A percentile compares a stretch with the other conserved stretches of the same genome.
These are phyloP conservation scores for Thamnophis elegans DNA, from an alignment of 2,797 vertebrate genomes.

Conservation along the genomic window DNA sequence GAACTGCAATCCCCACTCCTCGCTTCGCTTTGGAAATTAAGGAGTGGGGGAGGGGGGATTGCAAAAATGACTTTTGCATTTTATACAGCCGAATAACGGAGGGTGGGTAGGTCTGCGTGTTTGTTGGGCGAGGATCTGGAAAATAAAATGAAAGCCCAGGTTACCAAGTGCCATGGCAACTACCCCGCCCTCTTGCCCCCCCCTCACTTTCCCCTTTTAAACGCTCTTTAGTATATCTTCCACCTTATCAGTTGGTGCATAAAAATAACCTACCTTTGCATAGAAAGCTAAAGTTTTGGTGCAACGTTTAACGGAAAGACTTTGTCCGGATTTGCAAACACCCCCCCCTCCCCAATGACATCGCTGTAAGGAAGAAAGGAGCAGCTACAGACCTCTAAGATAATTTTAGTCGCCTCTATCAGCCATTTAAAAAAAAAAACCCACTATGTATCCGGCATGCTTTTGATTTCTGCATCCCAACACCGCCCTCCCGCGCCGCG, in stretches of 20 bases:
- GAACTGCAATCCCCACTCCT: neutral
- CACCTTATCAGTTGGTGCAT: neutral
- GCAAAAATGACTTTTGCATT: neutral
- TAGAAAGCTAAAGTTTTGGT: neutral
- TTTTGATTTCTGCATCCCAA: neutral
- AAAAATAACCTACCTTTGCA: neutral
- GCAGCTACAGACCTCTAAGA: neutral
- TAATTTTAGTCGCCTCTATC: neutral
- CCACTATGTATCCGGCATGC: neutral
- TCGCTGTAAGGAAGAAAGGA: neutral
- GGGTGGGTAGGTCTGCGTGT: neutral
- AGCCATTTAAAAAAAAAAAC: neutral
- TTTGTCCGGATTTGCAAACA: neutral
- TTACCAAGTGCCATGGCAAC: neutral
- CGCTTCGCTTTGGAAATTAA: neutral
- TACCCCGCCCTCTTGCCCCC: neutral
- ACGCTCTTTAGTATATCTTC: neutral
- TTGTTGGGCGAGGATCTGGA: neutral
- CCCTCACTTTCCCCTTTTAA: neutral
- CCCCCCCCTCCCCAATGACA: neutral
- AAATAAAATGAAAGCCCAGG: neutral
- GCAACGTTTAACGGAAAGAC: neutral
- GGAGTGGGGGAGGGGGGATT: neutral
- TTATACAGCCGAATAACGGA: neutral
- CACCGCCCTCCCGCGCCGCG: neutral